Base-by-base conservation (phyloP, 2,113 vertebrate species). In the Anser brachyrhynchus region DNA sequence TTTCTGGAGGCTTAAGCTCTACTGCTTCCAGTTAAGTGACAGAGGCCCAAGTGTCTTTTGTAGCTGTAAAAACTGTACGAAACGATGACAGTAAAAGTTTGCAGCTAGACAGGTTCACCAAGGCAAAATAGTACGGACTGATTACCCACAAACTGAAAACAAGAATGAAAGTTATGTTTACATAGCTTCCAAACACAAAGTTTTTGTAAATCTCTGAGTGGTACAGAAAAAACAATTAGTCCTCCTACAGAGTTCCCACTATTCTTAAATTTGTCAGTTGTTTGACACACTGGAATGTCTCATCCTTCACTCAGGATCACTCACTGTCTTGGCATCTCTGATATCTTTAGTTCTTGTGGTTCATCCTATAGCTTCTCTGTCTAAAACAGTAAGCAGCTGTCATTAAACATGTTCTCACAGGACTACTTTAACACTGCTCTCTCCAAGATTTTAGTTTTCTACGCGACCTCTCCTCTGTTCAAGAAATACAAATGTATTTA, bases 381-480 rank as follows among this genome's bases (percentile, higher is more conserved):
- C 37, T 58, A 90, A 82, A 85, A 11, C 16, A 41, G 31, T 55
- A 75, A 87, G 57, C 13, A 84, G 31, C 4, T 78, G 1, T 52
- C 87, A 89, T 29, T 26, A 64, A 84, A 33, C 13, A 37, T 4
- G 9, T 62, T 54, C 29, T 74, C 41, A 15, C 17, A 67, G 3
- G 85, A 79, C 31, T 87, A 20, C 31, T 49, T 49, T 49, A 9
- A 33, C 19, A 13, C 2, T 59, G 26, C 22, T 46, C 11, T 8
- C 3, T 64, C 25, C 57, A 49, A n/a, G 46, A 2, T 21, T 14
- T 26, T 39, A 29, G 6, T 41, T 84, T 85, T 59, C 17, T 31
- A 7, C 41, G 57, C 0, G 0, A n/a, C 13, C 79, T 59, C 5
- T 8, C 8, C 16, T 65, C 25, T 41, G 11, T 71, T 55, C n/a